Base-by-base conservation (phyloP, 1,140 invertebrate species). In the Schlechtendalia chinensis region DNA sequence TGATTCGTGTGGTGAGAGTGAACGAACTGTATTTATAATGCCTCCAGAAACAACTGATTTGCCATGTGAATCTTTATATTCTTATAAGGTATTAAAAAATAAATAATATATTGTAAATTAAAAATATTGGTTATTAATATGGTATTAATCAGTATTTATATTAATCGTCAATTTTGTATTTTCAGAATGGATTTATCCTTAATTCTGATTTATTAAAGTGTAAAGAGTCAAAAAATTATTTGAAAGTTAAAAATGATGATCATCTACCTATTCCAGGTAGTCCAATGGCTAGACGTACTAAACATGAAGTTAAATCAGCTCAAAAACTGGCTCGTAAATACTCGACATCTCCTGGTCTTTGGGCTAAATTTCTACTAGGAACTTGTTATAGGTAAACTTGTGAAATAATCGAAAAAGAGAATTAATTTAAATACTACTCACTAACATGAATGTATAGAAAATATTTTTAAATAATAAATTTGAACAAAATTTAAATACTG, bases 1-100 rank as follows among this genome's bases (percentile, higher is more conserved):
- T 79, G 94, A 95, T 82, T 90, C 92, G 84, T 89, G 88, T 82
- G 89, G 89, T 81, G 88, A 90, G 83, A 95, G 93, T 86, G 96
- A 98, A 87, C 89, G 94, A 74, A 98, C 97, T 50, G 94, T 98
- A 65, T 97, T 98, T 84, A 94, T 99, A 82, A 90, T 95, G 84
- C 96, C 97, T n/a, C 97, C 97, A 8, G 96, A 98, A 85, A 90
- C 93, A 17, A 83, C 83, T 53, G 85, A 83, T 24, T 83, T 86
- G 27, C 84, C 84, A n/a, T 72, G 81, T 27, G 82, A 82, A 81
- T 82, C 80, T 29, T 81, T 59, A 54, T 89, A 86, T 83, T 84
- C 82, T 22, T 88, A 88, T 83, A 81, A 85, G 80, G 84, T 85
- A 82, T n/a, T n/a, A n/a, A n/a, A n/a, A n/a, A n/a, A 77, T 8